phyloP scores from a whole-genome alignment of 2,797 vertebrate species.

The Neosilurus mollespiculum region DNA sequence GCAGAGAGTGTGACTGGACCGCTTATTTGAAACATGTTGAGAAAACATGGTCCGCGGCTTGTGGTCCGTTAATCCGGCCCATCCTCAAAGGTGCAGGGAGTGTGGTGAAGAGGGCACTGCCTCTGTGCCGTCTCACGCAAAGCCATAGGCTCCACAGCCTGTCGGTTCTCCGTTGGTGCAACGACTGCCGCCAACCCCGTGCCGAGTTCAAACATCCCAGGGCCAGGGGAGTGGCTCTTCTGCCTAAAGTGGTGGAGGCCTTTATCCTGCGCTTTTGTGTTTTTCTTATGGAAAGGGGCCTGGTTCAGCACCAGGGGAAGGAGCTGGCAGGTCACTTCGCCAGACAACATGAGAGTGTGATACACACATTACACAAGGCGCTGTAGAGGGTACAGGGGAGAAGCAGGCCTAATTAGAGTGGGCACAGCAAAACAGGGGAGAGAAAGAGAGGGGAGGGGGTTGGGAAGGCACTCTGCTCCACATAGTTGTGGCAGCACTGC shows the following conservation, averaged over 20 bases:
- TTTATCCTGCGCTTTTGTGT: constrained; percentile 76
- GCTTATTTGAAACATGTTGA: constrained; percentile 46
- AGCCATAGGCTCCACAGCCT: constrained; percentile 29
- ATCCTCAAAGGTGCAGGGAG: constrained; percentile 37
- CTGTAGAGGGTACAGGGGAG: constrained; percentile 78
- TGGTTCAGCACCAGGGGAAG: constrained; percentile 73
- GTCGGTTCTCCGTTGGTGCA: constrained; percentile 64
- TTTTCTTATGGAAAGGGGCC: constrained; percentile 73
- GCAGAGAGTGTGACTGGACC: constrained; percentile 20
- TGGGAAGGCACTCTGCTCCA: constrained; percentile 66
- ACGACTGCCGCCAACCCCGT: constrained; percentile 73
- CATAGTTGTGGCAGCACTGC: constrained; percentile 80
- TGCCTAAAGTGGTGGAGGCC: constrained; percentile 71
- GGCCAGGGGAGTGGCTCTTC: constrained; percentile 73
- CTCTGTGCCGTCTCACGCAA: constrained; percentile 41
- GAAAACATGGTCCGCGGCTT: constrained; percentile 26
- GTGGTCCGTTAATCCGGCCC: not conserved
- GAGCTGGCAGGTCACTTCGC: constrained; percentile 80
- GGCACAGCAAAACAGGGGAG: constrained; percentile 54
- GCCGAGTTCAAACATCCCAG: constrained; percentile 72
- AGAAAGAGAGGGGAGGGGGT: not conserved
- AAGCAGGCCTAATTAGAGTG: constrained; percentile 84
- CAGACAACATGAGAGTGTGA: constrained; percentile 81
- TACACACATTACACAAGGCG: constrained; percentile 89
- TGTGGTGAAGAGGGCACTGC: constrained; percentile 32